These are phyloP conservation scores for Bilobella aurantiaca DNA, from an alignment of 1,140 invertebrate species.

Conservation along the genomic window DNA sequence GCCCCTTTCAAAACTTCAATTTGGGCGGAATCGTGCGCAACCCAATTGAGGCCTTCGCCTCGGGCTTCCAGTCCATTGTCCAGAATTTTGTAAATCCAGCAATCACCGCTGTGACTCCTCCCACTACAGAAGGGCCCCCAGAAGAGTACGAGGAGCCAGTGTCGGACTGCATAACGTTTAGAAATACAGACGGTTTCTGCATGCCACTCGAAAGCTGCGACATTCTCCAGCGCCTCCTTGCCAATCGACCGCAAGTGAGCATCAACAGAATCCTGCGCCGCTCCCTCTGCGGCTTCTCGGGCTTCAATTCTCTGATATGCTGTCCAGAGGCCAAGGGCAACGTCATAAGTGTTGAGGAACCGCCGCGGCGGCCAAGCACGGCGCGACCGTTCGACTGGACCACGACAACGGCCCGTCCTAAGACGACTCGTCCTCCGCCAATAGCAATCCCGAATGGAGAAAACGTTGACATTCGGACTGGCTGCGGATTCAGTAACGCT, in stretches of 20 bases:
- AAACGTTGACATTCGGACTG: neutral
- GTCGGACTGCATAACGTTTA: constrained; percentile 24
- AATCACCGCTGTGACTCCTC: neutral
- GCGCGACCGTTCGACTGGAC: neutral
- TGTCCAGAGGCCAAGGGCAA: constrained; percentile 38
- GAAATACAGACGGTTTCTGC: constrained; percentile 22
- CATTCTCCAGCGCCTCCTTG: neutral
- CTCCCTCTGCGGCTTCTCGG: constrained; percentile 47
- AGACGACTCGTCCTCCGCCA: neutral
- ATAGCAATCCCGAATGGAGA: neutral
- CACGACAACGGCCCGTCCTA: neutral
- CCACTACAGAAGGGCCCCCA: neutral
- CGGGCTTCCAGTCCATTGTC: too few species aligned
- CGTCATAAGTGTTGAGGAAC: neutral
- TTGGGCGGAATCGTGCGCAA: too few species aligned
- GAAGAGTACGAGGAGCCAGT: neutral
- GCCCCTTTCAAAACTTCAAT: too few species aligned
- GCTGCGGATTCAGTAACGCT: constrained; percentile 30
- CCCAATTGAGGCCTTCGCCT: too few species aligned
- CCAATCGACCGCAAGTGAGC: neutral
- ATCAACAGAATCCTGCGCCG: constrained; percentile 39
- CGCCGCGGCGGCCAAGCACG: constrained; percentile 5
- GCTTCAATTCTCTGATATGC: constrained; percentile 45
- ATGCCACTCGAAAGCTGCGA: constrained; percentile 14
- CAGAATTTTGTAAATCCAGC: too few species aligned